phyloP scores from a whole-genome alignment of 2,113 vertebrate genomes.

The Copsychus sechellarum region DNA sequence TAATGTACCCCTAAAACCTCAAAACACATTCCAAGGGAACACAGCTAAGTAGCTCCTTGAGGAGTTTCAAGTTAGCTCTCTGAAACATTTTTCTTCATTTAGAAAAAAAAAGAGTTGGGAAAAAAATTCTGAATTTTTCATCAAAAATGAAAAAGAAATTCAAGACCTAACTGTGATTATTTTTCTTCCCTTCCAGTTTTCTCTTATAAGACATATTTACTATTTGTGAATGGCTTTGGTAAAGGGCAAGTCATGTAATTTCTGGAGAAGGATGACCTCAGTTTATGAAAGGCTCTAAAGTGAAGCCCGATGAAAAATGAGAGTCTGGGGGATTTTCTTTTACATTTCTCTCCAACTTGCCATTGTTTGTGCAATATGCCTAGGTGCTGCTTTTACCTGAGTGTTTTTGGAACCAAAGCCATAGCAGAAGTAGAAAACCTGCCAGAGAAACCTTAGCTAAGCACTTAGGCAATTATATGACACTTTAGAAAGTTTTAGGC shows the following conservation, averaged over 20 bases:
- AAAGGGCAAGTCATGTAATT: conserved; percentile 3
- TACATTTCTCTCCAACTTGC: neutral
- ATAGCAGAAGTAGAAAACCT: neutral
- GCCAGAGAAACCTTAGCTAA: neutral
- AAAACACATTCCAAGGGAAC: neutral
- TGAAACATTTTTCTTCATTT: neutral
- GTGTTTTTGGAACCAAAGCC: neutral
- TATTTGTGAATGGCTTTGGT: neutral
- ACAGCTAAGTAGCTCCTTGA: neutral
- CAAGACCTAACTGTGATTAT: neutral
- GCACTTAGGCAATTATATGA: neutral
- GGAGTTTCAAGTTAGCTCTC: neutral
- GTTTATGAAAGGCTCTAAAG: conserved; percentile 24
- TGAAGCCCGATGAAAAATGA: conserved; percentile 13
- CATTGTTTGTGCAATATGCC: neutral
- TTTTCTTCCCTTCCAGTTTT: neutral
- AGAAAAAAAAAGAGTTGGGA: neutral
- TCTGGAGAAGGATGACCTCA: neutral
- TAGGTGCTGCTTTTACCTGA: neutral
- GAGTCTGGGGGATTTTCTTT: neutral
- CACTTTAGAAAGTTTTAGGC: neutral
- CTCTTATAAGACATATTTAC: conserved; percentile 31
- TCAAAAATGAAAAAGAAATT: neutral
- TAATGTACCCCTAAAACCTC: neutral
- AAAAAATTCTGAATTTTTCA: neutral